Evolutionary conservation across 2,888 invertebrate genomes (phyloP), one percentile per base, ranked within the genome.

Genomic region (Neocrepidodera transversa): DNA sequence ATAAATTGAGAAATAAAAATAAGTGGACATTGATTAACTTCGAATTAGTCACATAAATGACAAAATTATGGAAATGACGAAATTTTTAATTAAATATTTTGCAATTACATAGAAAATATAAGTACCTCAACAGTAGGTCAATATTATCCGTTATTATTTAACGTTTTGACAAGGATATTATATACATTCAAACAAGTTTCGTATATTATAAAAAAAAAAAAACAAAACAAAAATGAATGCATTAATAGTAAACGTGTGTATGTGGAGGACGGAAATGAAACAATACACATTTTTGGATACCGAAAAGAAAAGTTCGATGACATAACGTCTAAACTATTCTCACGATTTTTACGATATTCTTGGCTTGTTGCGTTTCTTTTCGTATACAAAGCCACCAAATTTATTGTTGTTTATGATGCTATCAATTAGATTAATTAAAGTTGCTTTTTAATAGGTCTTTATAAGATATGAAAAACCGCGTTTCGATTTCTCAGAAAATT

Each of bases 1-100:
- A n/a, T n/a, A n/a, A n/a, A n/a, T n/a, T n/a, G n/a, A n/a, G n/a
- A n/a, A n/a, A n/a, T n/a, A n/a, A n/a, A n/a, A n/a, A n/a, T n/a
- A n/a, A n/a, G n/a, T n/a, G n/a, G n/a, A n/a, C n/a, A n/a, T n/a
- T n/a, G n/a, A 23, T 23, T 23, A 23, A 23, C 7, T 23, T 23
- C 23, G 7, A 5, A 23, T 23, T 23, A 23, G 23, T 7, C 16
- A 36, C 36, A 14, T 10, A 16, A 36, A 36, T 11, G 36, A 36
- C 16, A 16, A 20, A 43, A 49, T 17, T 49, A 35, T 49, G 35
- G 49, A 49, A 49, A 49, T 49, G 30, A 49, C 30, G n/a, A 32
- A 35, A 49, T 49, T 49, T 49, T 49, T 20, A 35, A 16, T 30
- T 18, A 49, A 7, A 17, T 18, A 13, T 49, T 10, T 18, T n/a